Conservation (phyloP, 2,797 vertebrate genomes). For the Taenioides sp. region DNA sequence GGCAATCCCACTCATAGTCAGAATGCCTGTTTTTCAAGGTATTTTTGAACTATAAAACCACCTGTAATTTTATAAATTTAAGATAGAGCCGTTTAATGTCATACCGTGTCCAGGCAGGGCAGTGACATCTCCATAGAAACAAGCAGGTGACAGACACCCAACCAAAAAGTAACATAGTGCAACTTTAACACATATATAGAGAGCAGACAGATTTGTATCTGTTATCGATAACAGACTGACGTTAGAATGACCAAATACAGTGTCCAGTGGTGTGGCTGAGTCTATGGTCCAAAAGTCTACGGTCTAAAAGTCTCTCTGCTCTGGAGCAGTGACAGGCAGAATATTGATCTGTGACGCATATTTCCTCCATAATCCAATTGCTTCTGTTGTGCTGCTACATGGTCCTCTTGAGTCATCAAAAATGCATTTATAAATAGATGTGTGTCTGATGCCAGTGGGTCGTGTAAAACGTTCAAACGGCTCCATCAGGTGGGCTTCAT, state of each 20-base stretch:
- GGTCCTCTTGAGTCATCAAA: conserved; percentile 63
- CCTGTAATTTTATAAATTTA: too few species aligned
- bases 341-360: conserved; percentile 75
- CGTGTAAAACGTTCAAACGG: conserved; percentile 53
- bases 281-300: conserved; percentile 50
- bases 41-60: too few species aligned
- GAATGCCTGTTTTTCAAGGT: too few species aligned
- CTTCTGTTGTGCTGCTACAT: conserved; percentile 56
- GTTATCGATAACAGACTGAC: conserved; percentile 36
- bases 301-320: conserved; percentile 50
- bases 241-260: conserved; percentile 41
- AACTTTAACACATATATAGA: too few species aligned
- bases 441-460: conserved; percentile 40
- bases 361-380: conserved; percentile 73
- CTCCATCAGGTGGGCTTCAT: conserved; percentile 41
- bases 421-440: conserved; percentile 60
- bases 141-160: too few species aligned
- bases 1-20: too few species aligned
- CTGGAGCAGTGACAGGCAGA: conserved; percentile 43
- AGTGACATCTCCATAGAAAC: too few species aligned
- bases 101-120: too few species aligned
- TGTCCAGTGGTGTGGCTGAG: conserved; percentile 38
- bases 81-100: too few species aligned
- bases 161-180: too few species aligned
- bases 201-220: conserved; percentile 32